Base-by-base conservation (phyloP, 2,113 vertebrate species). In the Emydocephalus ijimae region DNA sequence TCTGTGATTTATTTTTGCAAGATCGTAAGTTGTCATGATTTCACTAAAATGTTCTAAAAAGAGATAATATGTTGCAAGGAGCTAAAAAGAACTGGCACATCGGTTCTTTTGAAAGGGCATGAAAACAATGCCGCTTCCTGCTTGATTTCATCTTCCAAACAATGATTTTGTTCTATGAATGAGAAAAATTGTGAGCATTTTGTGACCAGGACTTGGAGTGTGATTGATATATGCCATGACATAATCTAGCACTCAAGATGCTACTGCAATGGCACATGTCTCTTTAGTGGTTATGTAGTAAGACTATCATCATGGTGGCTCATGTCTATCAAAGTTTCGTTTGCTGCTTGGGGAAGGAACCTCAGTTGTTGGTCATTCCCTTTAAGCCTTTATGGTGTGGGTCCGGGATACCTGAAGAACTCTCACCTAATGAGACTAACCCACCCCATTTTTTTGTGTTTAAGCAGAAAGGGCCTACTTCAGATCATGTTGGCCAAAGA, bases 1-100 rank as follows among this genome's bases (percentile, higher is more conserved):
- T 61, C 54, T 21, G 20, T 86, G 12, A 57, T 86, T 92, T 92
- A 85, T 85, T 90, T 89, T 92, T 92, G 29, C 55, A 90, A 50
- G 14, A 39, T 7, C 14, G 12, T 85, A 23, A 55, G 12, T 43
- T 92, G 56, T 85, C 69, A 89, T 34, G 39, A 92, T 57, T 92
- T 89, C 55, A 50, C 69, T 92, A 29, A 59, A 89, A 48, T 52
- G 48, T n/a, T 21, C 18, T 89, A 48, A 81, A 85, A 69, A 21
- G 24, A 23, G 21, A n/a, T 45, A 45, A 64, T 64, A 23, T 48
- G 20, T 89, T 55, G 5, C 50, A 92, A 88, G 52, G 29, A 15
- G 18, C 57, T 55, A 89, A 74, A 24, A 20, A 81, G 85, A 85
- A 21, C 5, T 92, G 54, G 52, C 64, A 48, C 39, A 24, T 48